Conservation (phyloP, 1,140 invertebrate species). For the Samia ricini region DNA sequence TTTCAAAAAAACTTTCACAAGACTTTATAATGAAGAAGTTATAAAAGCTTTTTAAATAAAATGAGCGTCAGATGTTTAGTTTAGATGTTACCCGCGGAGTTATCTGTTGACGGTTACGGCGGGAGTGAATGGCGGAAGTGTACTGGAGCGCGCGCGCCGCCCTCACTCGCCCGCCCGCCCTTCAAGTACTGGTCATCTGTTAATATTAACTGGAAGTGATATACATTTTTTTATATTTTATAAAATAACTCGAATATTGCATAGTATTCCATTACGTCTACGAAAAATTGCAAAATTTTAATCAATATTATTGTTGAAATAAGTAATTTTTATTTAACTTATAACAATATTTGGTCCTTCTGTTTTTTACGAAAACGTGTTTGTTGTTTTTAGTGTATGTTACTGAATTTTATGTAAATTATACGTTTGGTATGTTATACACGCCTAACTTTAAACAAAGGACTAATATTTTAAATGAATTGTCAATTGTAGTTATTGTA, state of each 20-base stretch:
- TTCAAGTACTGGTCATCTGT: constrained; percentile 20
- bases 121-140: constrained; percentile 44
- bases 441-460: neutral
- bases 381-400: neutral
- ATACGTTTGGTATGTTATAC: neutral
- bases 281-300: too few species aligned
- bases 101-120: constrained; percentile 12
- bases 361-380: neutral
- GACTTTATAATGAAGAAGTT: neutral
- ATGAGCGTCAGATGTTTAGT: neutral
- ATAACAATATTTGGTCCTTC: too few species aligned
- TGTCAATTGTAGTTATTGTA: neutral
- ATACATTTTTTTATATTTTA: neutral
- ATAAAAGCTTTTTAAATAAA: neutral
- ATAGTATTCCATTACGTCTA: too few species aligned
- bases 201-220: constrained; percentile 35
- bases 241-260: too few species aligned
- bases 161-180: constrained; percentile 49
- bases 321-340: too few species aligned
- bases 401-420: neutral
- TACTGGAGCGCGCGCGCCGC: constrained; percentile 63
- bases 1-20: neutral
- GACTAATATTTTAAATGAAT: neutral
- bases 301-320: too few species aligned
- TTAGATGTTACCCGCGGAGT: neutral